Percentiles rank a stretch among this genome's conserved stretches.
Conservation (phyloP, 2,113 vertebrate genomes). For the Aspiorhynchus laticeps region DNA sequence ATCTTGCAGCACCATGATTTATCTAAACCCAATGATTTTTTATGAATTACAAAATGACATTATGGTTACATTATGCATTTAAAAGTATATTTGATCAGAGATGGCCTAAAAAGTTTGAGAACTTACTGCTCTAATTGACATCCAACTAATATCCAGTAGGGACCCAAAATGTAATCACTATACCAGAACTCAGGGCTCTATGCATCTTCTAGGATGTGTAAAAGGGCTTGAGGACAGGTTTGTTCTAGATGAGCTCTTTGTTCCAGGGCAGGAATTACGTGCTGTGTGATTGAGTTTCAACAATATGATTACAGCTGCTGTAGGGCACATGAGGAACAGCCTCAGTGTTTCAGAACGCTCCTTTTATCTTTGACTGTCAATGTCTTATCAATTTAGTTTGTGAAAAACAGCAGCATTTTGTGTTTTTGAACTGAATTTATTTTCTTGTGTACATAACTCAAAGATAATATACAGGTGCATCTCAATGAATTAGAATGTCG, state of each 20-base stretch:
- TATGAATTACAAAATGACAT: not conserved
- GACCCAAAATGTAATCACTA: not conserved
- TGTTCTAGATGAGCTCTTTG: conserved; percentile 4
- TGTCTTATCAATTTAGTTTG: not conserved
- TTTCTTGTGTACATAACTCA: not conserved
- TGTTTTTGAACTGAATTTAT: not conserved
- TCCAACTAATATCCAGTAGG: not conserved
- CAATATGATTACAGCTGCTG: conserved; percentile 30
- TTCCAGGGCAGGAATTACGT: not conserved
- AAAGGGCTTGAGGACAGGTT: not conserved
- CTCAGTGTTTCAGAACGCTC: not conserved
- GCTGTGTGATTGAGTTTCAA: conserved; percentile 32
- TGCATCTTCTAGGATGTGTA: not conserved
- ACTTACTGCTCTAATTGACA: not conserved
- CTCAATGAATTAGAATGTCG: no score
- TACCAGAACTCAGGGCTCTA: not conserved
- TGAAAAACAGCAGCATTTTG: not conserved
- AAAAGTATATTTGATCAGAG: not conserved
- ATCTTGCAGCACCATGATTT: not conserved
- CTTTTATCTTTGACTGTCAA: not conserved
- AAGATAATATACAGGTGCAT: no score
- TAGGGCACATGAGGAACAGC: not conserved
- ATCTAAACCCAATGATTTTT: not conserved
- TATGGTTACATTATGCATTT: not conserved
- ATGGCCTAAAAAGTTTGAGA: not conserved